Evolutionary conservation across 2,888 invertebrate species (phyloP).

Genomic region (Lumbricus terrestris): DNA sequence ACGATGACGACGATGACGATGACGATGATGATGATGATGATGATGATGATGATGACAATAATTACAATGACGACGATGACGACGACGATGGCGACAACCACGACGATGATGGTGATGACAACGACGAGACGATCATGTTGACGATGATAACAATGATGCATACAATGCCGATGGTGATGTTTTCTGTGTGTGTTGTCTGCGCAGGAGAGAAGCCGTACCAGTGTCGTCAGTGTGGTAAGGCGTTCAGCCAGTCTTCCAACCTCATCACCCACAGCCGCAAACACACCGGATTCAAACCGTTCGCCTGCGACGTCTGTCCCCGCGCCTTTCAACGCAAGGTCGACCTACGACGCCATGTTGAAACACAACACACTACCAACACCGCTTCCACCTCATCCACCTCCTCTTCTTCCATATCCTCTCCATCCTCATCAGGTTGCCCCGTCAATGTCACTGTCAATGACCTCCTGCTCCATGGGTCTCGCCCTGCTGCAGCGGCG

Average conservation of each 20-base stretch:
- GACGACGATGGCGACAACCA: no score
- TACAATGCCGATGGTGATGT: background rate
- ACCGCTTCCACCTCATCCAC: background rate
- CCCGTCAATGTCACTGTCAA: background rate
- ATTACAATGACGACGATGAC: no score
- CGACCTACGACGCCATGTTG: conserved; percentile 33
- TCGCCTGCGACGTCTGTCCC: conserved; percentile 92
- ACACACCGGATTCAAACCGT: conserved; percentile 97
- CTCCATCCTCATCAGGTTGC: background rate
- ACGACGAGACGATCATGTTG: background rate
- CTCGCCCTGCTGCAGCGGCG: no score
- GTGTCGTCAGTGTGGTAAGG: conserved; percentile 94
- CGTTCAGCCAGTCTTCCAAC: conserved; percentile 95
- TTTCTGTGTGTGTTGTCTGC: background rate
- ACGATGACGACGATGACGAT: no score
- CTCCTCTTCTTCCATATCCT: background rate
- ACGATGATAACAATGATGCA: background rate
- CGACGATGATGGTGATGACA: no score
- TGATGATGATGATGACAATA: no score
- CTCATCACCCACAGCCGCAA: conserved; percentile 93
- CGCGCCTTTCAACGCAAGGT: conserved; percentile 78
- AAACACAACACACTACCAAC: conserved; percentile 25
- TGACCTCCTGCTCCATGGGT: background rate
- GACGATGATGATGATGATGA: no score
- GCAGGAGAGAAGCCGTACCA: conserved; percentile 96